Percentiles rank a stretch among this genome's conserved stretches.
These are phyloP conservation scores for Gallinago jamesoni DNA, from an alignment of 2,113 vertebrate species.

Conservation along the genomic window DNA sequence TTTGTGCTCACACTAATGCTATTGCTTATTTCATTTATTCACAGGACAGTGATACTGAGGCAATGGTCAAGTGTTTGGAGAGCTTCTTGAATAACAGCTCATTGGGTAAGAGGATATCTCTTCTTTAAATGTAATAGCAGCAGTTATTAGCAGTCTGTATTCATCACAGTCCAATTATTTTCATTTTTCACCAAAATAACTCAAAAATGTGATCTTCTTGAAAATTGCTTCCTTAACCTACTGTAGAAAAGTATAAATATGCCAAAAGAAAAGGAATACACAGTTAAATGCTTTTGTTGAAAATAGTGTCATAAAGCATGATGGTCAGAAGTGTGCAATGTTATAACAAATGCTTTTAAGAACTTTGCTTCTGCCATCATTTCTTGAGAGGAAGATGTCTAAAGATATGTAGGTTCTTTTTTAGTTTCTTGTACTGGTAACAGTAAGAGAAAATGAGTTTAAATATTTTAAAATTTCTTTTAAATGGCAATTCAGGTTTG, in stretches of 20 bases:
- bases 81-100: conserved; percentile 69
- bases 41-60: conserved; percentile 84
- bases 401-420: background rate
- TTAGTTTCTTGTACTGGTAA: background rate
- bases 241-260: background rate
- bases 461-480: background rate
- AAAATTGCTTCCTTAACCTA: background rate
- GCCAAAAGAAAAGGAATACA: background rate
- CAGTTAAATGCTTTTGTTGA: background rate
- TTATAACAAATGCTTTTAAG: background rate
- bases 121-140: background rate
- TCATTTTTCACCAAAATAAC: background rate
- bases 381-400: background rate
- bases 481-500: background rate
- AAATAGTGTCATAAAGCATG: background rate
- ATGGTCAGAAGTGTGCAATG: background rate
- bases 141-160: background rate
- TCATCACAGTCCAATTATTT: background rate
- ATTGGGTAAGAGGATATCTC: conserved; percentile 50
- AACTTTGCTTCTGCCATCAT: background rate
- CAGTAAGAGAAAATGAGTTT: background rate
- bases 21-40: background rate
- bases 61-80: conserved; percentile 82
- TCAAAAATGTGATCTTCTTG: background rate
- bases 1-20: background rate